These are phyloP conservation scores for Dolichomitus sp. DNA, from an alignment of 2,888 invertebrate species.

Conservation along the genomic window DNA sequence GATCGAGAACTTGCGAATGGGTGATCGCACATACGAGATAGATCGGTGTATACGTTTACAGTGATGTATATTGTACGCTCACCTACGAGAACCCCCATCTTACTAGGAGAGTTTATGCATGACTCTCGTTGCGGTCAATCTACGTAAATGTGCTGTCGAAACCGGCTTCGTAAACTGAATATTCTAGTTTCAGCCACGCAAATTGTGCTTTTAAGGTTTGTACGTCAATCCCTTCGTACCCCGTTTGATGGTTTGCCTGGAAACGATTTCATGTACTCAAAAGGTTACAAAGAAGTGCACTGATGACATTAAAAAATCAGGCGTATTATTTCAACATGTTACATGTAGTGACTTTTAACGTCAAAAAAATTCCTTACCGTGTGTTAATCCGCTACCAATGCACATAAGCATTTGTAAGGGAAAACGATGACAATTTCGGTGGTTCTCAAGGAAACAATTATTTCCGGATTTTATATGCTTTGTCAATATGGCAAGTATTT, in stretches of 20 bases:
- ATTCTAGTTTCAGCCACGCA: slow-evolving; percentile 7
- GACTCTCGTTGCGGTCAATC: slow-evolving; percentile 11
- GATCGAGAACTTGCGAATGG: slow-evolving; percentile 72
- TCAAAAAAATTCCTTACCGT: too few relatives aligned
- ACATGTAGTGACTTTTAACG: too few relatives aligned
- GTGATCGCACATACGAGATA: slow-evolving; percentile 6
- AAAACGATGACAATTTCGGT: background rate
- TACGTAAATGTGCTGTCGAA: slow-evolving; percentile 1
- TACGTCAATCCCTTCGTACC: background rate
- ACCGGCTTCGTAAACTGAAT: slow-evolving; percentile 33
- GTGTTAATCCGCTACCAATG: background rate
- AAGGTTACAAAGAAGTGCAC: background rate
- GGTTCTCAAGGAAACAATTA: background rate
- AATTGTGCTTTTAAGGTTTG: slow-evolving; percentile 11
- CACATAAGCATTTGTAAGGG: too few relatives aligned
- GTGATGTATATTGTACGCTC: slow-evolving; percentile 13
- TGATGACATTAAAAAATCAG: background rate
- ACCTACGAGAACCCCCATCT: background rate
- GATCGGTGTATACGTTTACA: slow-evolving; percentile 1
- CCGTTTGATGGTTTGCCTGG: background rate
- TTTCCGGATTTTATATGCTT: background rate
- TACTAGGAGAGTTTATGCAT: slow-evolving; percentile 5
- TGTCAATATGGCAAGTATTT: background rate
- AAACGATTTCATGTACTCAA: too few relatives aligned
- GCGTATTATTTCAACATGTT: too few relatives aligned